A percentile compares a stretch with the other conserved stretches of the same genome.
Evolutionary conservation across 2,113 vertebrate genomes (phyloP).

Genomic region (Mohoua ochrocephala): DNA sequence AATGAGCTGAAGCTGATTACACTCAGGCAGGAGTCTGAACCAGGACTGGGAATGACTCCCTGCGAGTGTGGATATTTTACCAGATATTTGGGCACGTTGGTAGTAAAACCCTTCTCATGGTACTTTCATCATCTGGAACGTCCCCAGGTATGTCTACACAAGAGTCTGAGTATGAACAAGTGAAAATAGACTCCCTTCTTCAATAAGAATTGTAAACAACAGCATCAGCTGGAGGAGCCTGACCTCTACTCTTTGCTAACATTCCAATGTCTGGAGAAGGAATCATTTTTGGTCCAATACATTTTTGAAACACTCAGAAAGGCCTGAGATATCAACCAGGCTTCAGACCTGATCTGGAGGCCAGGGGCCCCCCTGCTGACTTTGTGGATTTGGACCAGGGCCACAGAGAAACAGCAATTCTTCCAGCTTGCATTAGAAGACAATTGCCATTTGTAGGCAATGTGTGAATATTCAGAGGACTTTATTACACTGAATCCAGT

Average conservation of each 20-base stretch:
- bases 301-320: background rate
- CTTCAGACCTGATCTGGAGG: slow-evolving; percentile 11
- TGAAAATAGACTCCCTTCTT: background rate
- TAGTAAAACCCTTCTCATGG: background rate
- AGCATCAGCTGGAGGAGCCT: background rate
- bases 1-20: background rate
- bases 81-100: background rate
- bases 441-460: slow-evolving; percentile 43
- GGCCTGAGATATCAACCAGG: background rate
- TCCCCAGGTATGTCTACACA: background rate
- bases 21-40: background rate
- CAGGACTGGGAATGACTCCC: background rate
- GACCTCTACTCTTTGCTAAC: background rate
- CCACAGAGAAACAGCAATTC: background rate
- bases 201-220: background rate
- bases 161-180: background rate
- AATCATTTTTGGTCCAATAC: background rate
- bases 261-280: background rate
- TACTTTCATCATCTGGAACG: background rate
- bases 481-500: slow-evolving; percentile 27
- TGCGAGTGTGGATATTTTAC: background rate
- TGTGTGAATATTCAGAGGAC: background rate
- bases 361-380: background rate
- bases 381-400: slow-evolving; percentile 15
- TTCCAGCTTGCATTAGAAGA: background rate